Evolutionary conservation across 2,797 vertebrate species (phyloP).

Genomic region (Ptychadena robeensis): DNA sequence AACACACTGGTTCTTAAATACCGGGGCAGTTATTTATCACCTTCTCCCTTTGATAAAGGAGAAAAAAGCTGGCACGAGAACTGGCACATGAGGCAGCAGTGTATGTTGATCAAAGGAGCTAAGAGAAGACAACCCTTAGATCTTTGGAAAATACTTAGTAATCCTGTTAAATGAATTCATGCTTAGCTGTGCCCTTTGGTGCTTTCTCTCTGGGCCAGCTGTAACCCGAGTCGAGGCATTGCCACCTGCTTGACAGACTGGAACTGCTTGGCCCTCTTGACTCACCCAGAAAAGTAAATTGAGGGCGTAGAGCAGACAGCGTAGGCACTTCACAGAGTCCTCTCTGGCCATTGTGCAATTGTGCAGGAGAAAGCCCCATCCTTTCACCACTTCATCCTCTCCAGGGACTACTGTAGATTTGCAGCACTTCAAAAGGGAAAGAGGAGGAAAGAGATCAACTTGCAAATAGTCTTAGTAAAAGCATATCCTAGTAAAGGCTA

Average conservation of each 20-base stretch:
- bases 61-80: slow-evolving; percentile 48
- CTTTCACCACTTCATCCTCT: slow-evolving; percentile 77
- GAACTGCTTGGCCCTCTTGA: slow-evolving; percentile 63
- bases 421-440: slow-evolving; percentile 45
- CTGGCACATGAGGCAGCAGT: slow-evolving; percentile 49
- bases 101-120: slow-evolving; percentile 64
- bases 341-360: slow-evolving; percentile 90
- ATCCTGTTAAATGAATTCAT: slow-evolving; percentile 51
- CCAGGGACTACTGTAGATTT: slow-evolving; percentile 26
- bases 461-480: slow-evolving; percentile 27
- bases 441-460: slow-evolving; percentile 36
- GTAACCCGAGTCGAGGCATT: slow-evolving; percentile 65
- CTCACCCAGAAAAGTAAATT: slow-evolving; percentile 98
- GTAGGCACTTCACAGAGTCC: slow-evolving; percentile 94
- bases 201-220: slow-evolving; percentile 49
- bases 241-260: slow-evolving; percentile 74
- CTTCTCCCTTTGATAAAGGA: slow-evolving; percentile 43
- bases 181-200: slow-evolving; percentile 61
- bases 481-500: slow-evolving; percentile 14
- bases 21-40: slow-evolving; percentile 52
- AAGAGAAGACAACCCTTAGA: slow-evolving; percentile 44
- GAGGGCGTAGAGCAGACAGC: slow-evolving; percentile 91
- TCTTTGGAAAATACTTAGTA: slow-evolving; percentile 50
- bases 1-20: slow-evolving; percentile 49
- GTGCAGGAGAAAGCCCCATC: slow-evolving; percentile 75